These are phyloP conservation scores for Chrysodeixis includens DNA, from an alignment of 2,888 invertebrate species.

Conservation along the genomic window DNA sequence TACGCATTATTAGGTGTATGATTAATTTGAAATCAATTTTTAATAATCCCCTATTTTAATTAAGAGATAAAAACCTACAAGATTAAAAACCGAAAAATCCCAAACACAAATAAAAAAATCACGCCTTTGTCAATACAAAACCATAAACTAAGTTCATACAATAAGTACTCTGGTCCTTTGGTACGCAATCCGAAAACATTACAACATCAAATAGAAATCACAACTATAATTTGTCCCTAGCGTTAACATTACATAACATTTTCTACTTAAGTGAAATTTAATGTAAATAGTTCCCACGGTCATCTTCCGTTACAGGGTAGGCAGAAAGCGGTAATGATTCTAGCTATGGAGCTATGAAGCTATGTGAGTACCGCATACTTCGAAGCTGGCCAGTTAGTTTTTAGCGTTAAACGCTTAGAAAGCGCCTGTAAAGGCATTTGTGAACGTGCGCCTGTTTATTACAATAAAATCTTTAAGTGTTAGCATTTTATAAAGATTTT, in stretches of 20 bases:
- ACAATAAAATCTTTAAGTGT: constrained; percentile 29
- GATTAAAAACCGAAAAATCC: too few species aligned
- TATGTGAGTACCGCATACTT: constrained; percentile 18
- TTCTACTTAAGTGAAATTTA: constrained; percentile 5
- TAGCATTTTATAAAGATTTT: too few species aligned
- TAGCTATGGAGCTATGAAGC: too few species aligned
- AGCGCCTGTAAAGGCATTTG: constrained; percentile 18
- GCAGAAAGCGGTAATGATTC: constrained; percentile 10
- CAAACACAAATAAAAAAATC: too few species aligned
- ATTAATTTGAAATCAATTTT: not conserved
- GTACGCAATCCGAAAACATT: not conserved
- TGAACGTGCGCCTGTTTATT: constrained; percentile 3
- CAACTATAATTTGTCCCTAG: not conserved
- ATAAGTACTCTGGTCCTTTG: not conserved
- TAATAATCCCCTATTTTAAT: not conserved
- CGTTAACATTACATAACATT: constrained; percentile 4
- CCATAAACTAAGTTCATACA: too few species aligned
- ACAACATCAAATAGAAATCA: not conserved
- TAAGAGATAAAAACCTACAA: not conserved
- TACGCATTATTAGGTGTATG: not conserved
- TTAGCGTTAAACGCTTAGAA: constrained; percentile 20
- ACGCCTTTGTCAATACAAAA: too few species aligned
- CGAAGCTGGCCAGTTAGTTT: constrained; percentile 16
- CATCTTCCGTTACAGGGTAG: not conserved
- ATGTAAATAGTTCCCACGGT: constrained; percentile 8